These are phyloP conservation scores for Pantelozetes paolii DNA, from an alignment of 2,888 invertebrate genomes.

Conservation along the genomic window DNA sequence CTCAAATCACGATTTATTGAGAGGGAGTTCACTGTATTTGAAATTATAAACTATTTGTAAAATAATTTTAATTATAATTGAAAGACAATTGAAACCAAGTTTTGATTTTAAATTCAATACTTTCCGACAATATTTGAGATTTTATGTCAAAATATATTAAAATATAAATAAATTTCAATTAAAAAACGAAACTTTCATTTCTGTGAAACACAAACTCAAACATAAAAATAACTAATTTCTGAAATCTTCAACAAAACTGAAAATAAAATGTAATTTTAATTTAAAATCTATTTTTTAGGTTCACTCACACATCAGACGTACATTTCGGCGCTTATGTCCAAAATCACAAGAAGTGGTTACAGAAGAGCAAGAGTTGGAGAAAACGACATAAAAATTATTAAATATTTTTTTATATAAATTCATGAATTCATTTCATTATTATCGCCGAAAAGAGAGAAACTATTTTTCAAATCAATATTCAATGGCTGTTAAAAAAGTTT, in stretches of 20 bases:
- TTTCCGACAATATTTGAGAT: no score
- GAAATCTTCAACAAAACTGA: background rate
- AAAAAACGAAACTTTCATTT: background rate
- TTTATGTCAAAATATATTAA: background rate
- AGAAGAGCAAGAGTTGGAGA: constrained; percentile 20
- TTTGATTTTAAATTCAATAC: background rate
- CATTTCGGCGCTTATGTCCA: constrained; percentile 7
- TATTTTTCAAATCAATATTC: background rate
- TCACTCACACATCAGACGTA: constrained; percentile 25
- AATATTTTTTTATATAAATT: background rate
- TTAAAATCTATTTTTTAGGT: constrained; percentile 23
- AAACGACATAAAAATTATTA: constrained; percentile 22
- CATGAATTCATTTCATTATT: background rate
- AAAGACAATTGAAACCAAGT: background rate
- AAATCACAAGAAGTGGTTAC: background rate
- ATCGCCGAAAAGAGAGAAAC: background rate
- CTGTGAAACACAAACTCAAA: background rate
- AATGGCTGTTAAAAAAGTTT: background rate
- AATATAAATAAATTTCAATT: background rate
- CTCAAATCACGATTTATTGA: constrained; percentile 22
- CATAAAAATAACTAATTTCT: background rate
- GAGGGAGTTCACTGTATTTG: constrained; percentile 7
- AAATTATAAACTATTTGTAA: constrained; percentile 4
- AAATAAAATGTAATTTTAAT: background rate
- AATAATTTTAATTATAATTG: background rate